Evolutionary conservation across 2,113 vertebrate species (phyloP), one percentile per base, ranked within the genome.

Genomic region (Coreoperca whiteheadi): DNA sequence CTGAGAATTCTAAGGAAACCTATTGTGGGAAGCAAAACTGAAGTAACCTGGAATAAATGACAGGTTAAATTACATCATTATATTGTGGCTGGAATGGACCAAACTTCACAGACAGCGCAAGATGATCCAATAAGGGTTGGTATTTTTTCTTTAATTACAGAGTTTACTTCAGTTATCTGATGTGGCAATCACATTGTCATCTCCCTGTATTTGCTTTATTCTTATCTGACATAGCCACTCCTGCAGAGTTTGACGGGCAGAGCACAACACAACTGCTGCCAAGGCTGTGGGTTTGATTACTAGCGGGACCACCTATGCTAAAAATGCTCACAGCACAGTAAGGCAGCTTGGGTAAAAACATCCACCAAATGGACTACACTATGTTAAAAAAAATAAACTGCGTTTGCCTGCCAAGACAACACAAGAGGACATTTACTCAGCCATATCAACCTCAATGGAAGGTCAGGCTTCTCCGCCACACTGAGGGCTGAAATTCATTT

Each of bases 381-480:
- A 43, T 59, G 80, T 70, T 77, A 50, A 67, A 84, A n/a, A 77
- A 83, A 79, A 84, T 37, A 79, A 61, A 61, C 82, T 54, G 61
- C 2, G 53, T 70, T 18, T 20, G 51, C 57, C 65, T 88, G 90
- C 90, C 84, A 89, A 86, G 63, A 84, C 81, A 83, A 84, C 64
- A 84, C 65, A 68, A 77, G 81, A 85, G 79, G 86, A 88, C 77
- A 90, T 76, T 71, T 80, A 87, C 84, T 90, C 84, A 77, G 82
- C 86, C 77, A 18, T 79, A 60, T 82, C 74, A 85, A 68, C 77
- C 87, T 74, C 75, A 54, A 30, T 41, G 57, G 80, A 87, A 89
- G 87, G 83, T 82, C 84, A 72, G 80, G 74, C 87, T 51, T 56
- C 66, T 80, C 46, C 43, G 70, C 87, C 71, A 79, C 84, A 28